Evolutionary conservation across 2,797 vertebrate genomes (phyloP).

Genomic region (Ctenopoma kingsleyae): DNA sequence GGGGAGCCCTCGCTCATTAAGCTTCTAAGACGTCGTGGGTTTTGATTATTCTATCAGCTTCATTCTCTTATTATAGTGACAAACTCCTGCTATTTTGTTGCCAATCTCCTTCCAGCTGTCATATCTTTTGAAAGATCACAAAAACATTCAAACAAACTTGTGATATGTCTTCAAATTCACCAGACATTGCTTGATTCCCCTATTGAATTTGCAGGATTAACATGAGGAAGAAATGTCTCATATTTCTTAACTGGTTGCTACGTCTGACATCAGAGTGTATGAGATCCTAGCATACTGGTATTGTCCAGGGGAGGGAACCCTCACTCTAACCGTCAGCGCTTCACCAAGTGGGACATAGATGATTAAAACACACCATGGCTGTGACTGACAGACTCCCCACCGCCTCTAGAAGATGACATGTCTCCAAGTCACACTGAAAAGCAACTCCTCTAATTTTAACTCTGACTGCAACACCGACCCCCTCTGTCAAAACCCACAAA

Average conservation of each 20-base stretch:
- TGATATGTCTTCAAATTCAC: conserved; percentile 78
- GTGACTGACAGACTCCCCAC: conserved; percentile 85
- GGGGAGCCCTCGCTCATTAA: conserved; percentile 82
- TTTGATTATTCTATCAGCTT: conserved; percentile 81
- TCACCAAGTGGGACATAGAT: conserved; percentile 84
- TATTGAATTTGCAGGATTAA: conserved; percentile 80
- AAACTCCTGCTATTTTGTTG: conserved; percentile 81
- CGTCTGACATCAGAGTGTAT: conserved; percentile 81
- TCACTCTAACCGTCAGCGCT: conserved; percentile 83
- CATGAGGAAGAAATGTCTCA: conserved; percentile 78
- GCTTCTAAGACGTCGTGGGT: conserved; percentile 77
- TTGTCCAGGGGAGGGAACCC: conserved; percentile 87
- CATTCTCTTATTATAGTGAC: conserved; percentile 79
- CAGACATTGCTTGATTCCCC: conserved; percentile 80
- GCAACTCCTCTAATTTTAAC: conserved; percentile 86
- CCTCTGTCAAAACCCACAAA: conserved; percentile 79
- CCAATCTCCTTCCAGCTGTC: conserved; percentile 83
- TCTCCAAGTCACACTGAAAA: conserved; percentile 80
- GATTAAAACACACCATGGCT: conserved; percentile 86
- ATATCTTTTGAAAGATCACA: conserved; percentile 80
- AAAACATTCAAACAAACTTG: conserved; percentile 76
- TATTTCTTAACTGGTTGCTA: conserved; percentile 80
- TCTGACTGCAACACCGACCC: conserved; percentile 77
- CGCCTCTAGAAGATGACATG: conserved; percentile 81
- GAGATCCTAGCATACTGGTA: conserved; percentile 74